Evolutionary conservation across 2,113 vertebrate genomes (phyloP), one percentile per base, ranked within the genome.

Genomic region (Neofelis nebulosa): DNA sequence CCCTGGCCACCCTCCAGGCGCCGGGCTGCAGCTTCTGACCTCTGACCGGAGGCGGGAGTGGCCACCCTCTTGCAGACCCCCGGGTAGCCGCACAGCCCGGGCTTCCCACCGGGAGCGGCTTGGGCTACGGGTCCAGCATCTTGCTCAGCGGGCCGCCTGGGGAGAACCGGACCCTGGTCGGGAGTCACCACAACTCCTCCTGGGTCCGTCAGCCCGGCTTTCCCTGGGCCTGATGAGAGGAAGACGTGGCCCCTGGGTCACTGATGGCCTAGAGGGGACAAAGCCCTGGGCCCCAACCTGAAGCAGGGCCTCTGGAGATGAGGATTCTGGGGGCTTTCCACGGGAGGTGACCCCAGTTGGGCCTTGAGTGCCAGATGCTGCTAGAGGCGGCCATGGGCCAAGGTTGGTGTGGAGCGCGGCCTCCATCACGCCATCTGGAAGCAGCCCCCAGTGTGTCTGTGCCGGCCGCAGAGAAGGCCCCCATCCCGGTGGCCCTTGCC

Each of bases 11-110:
- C 50, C 29, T 12, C 9, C 2, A 2, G 78, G 29, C 50, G 0
- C 18, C 7, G 5, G 57, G 21, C 76, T 19, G 0, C 7, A 3
- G 55, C n/a, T 18, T 61, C 78, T 45, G 61, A 50, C 10, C n/a
- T 65, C 69, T 55, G 78, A 45, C 79, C 12, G 2, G 36, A 48
- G 68, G 8, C 15, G 23, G 50, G 3, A 27, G 3, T 0, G 21
- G 31, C n/a, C 4, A 1, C 14, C 18, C 1, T 36, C 1, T 27
- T 33, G 29, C 7, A 33, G 31, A 9, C 0, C 3, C n/a, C 5
- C 52, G 5, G 0, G 16, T 10, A 21, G 21, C 27, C 45, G 45
- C 45, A 45, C 45, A 45, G 41, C 13, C 0, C 11, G 23, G 36
- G 23, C 25, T 38, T 52, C 8, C 41, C 8, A 1, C 27, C 0